Base-by-base conservation (phyloP, 2,113 vertebrate species). In the Ameiurus melas region DNA sequence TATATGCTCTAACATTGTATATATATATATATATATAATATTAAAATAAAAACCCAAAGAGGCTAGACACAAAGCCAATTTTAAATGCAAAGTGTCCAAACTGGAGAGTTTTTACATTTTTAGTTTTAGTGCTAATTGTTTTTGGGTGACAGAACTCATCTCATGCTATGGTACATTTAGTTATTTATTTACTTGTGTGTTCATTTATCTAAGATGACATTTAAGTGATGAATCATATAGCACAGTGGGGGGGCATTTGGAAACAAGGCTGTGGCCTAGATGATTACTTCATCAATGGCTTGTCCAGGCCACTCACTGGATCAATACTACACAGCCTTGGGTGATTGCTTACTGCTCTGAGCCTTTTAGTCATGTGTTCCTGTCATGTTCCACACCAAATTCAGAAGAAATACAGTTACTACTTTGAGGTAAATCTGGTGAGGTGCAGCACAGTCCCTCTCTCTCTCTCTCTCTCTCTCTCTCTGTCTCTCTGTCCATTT, bases 261-360 rank as follows among this genome's bases (percentile, higher is more conserved):
- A 86, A 81, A 84, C 83, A 71, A 71, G 84, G 73, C 53, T 57
- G 53, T 60, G 33, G 82, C 84, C 57, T 77, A 68, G 91, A 87
- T 91, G 85, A 73, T 89, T 87, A 53, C 60, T 70, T 66, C 68
- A 86, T 86, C 85, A 83, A 83, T 89, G 83, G 85, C 84, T 89
- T 86, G 79, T 86, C 88, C 70, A 2, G 68, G 70, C 79, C 66
- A 68, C 58, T 68, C 71, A 30, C 73, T 80, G n/a, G 86, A 90
- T 90, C 89, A 43, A 90, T 87, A 87, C 62, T 81, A 71, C 60
- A 80, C 66, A 27, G 66, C 85, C 85, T 84, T 30, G 58, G 4
- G 70, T 57, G 81, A 83, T 70, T 66, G 81, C 71, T 84, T 47
- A 47, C 75, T 51, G 7, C 53, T 39, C 71, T 60, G n/a, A 39